A percentile compares a stretch with the other conserved stretches of the same genome.
Conservation (phyloP, 2,797 vertebrate genomes). For the Serranus cabrilla region DNA sequence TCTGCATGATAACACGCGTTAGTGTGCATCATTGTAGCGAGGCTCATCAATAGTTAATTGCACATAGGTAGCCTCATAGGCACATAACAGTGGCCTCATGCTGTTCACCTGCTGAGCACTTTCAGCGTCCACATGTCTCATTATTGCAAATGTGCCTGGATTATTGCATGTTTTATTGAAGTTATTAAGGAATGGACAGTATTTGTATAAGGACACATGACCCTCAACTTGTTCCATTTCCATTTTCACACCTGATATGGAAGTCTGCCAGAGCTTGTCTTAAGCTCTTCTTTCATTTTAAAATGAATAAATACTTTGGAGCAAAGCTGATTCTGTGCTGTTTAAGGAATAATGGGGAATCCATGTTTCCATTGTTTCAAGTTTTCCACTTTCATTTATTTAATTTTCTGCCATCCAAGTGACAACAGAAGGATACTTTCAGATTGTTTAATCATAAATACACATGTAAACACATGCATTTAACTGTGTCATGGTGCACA, state of each 20-base stretch:
- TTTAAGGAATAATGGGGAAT: conserved; percentile 10
- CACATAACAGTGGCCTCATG: not conserved
- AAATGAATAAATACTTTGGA: not conserved
- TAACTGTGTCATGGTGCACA: not conserved
- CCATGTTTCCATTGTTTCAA: not conserved
- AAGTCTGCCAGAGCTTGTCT: not conserved
- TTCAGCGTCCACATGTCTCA: not conserved
- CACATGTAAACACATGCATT: not conserved
- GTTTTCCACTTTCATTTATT: no score
- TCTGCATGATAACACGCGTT: conserved; percentile 2
- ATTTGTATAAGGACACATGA: not conserved
- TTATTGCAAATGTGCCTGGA: not conserved
- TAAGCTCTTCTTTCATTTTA: not conserved
- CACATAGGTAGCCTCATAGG: conserved; percentile 5
- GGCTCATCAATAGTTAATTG: conserved; percentile 12
- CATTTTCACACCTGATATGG: not conserved
- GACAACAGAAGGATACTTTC: no score
- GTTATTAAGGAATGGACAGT: not conserved
- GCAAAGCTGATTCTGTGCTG: not conserved
- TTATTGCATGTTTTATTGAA: not conserved
- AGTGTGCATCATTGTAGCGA: not conserved
- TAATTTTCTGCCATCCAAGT: no score
- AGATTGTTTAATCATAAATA: not conserved
- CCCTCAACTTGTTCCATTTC: not conserved
- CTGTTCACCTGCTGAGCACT: not conserved